These are phyloP conservation scores for Leptopilina clavipes DNA, from an alignment of 1,140 invertebrate genomes.

Conservation along the genomic window DNA sequence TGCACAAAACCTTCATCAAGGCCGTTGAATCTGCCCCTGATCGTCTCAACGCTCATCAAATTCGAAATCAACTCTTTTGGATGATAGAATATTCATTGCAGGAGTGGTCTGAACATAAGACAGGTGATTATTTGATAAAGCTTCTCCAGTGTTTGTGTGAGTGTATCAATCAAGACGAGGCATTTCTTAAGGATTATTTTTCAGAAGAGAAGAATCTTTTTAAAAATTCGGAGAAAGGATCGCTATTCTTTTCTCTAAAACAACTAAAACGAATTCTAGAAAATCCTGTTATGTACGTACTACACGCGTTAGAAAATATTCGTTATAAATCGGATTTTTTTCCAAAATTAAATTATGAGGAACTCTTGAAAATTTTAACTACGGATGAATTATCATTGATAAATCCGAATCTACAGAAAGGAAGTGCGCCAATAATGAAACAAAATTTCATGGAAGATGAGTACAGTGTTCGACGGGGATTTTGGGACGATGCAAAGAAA, in stretches of 20 bases:
- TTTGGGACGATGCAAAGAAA: slow-evolving; percentile 72
- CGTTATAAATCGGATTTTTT: slow-evolving; percentile 80
- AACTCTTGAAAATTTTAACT: slow-evolving; percentile 79
- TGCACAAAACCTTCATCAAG: slow-evolving; percentile 82
- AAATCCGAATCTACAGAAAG: slow-evolving; percentile 61
- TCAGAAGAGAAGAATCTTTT: slow-evolving; percentile 83
- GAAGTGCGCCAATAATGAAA: neutral
- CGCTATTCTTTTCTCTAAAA: slow-evolving; percentile 79
- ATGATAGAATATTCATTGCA: slow-evolving; percentile 81
- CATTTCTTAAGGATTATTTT: slow-evolving; percentile 83
- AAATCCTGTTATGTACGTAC: slow-evolving; percentile 81
- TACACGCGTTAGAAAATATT: slow-evolving; percentile 81
- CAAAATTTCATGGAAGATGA: slow-evolving; percentile 35
- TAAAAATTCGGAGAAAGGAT: slow-evolving; percentile 79
- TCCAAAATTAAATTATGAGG: slow-evolving; percentile 78
- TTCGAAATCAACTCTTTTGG: slow-evolving; percentile 87
- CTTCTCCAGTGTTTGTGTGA: slow-evolving; percentile 76
- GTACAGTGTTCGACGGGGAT: slow-evolving; percentile 52
- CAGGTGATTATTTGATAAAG: slow-evolving; percentile 80
- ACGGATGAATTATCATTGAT: slow-evolving; percentile 60
- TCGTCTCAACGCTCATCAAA: slow-evolving; percentile 79
- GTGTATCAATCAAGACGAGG: slow-evolving; percentile 75
- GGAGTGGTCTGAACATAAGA: slow-evolving; percentile 81
- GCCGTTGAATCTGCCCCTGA: slow-evolving; percentile 74
- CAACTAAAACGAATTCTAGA: slow-evolving; percentile 81